A percentile compares a stretch with the other conserved stretches of the same genome.
Conservation (phyloP, 2,888 invertebrate species). For the Clunio marinus region DNA sequence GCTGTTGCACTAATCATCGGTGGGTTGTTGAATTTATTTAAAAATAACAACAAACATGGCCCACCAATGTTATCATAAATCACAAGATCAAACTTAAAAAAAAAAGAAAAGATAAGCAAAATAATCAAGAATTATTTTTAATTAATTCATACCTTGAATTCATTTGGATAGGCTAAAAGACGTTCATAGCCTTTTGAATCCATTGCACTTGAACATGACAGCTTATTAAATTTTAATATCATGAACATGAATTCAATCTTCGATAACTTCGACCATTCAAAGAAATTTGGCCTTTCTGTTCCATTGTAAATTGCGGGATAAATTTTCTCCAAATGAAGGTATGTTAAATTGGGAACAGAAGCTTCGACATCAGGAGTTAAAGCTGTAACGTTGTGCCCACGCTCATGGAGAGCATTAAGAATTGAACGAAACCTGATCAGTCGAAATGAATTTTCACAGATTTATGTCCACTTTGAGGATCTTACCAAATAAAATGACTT, state of each 20-base stretch:
- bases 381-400: conserved; percentile 40
- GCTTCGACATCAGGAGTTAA: conserved; percentile 39
- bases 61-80: conserved; percentile 44
- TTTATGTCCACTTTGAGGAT: no score
- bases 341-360: conserved; percentile 39
- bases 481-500: conserved; percentile 36
- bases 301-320: conserved; percentile 39
- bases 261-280: not conserved
- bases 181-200: conserved; percentile 44
- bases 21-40: conserved; percentile 45
- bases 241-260: not conserved
- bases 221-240: not conserved
- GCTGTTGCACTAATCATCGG: conserved; percentile 42
- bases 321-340: conserved; percentile 37
- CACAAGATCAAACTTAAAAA: conserved; percentile 45
- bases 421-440: conserved; percentile 32
- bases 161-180: conserved; percentile 44
- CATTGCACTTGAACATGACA: conserved; percentile 40
- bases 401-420: conserved; percentile 18
- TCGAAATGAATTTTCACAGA: no score
- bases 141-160: no score
- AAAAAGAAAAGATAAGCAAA: no score
- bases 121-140: no score
- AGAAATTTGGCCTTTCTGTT: conserved; percentile 19
- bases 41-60: conserved; percentile 44